phyloP scores from a whole-genome alignment of 2,113 vertebrate species.

The Dicaeum eximium region DNA sequence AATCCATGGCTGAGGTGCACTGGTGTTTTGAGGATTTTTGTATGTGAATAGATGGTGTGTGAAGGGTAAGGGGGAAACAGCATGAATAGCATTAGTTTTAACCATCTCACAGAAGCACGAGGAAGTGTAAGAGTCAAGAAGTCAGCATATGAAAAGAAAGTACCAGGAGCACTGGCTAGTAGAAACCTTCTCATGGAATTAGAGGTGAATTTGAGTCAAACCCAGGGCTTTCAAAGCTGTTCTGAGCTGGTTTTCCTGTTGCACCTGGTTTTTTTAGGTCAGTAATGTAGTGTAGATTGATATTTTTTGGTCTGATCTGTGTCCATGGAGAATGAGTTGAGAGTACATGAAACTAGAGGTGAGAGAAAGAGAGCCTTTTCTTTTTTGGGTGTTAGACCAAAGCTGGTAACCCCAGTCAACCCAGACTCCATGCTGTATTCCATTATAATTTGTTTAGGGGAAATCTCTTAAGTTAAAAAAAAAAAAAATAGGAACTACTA shows the following conservation, averaged over 20 bases:
- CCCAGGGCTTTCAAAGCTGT: neutral
- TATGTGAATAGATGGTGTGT: neutral
- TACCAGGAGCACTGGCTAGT: neutral
- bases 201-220: neutral
- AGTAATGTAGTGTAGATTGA: neutral
- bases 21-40: neutral
- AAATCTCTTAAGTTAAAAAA: neutral
- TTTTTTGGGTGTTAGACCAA: neutral
- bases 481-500: neutral
- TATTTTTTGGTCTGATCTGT: neutral
- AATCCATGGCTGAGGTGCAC: neutral
- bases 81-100: neutral
- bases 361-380: neutral
- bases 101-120: neutral
- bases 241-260: neutral
- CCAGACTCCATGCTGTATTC: neutral
- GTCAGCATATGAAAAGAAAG: neutral
- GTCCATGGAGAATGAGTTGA: neutral
- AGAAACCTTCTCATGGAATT: neutral
- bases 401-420: neutral
- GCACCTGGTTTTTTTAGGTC: neutral
- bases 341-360: neutral
- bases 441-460: neutral
- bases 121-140: neutral
- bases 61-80: neutral